Conservation (phyloP, 37 sponge, comb jelly and placozoan genomes). For the Axinella damicornis region DNA sequence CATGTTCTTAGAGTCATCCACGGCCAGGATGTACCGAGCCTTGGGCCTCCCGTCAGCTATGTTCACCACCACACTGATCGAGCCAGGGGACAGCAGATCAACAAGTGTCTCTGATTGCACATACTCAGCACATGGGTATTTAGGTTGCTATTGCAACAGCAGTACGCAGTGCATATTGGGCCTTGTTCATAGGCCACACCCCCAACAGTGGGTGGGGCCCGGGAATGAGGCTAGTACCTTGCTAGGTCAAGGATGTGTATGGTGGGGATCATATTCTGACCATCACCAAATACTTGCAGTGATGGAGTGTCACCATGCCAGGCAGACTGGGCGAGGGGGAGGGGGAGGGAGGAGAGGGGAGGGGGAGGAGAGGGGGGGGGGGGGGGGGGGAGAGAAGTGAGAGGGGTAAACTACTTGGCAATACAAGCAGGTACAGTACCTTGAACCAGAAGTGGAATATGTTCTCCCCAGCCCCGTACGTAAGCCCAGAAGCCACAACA, state of each 20-base stretch:
- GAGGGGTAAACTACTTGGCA: background rate
- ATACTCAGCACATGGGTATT: background rate
- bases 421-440: slow-evolving; percentile 17
- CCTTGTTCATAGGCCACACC: no score
- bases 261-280: slow-evolving; percentile 88
- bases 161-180: no score
- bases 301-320: slow-evolving; percentile 82
- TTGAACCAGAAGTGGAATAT: slow-evolving; percentile 93
- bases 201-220: no score
- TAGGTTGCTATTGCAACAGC: no score
- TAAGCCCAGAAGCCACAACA: slow-evolving; percentile 88
- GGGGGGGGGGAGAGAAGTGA: background rate
- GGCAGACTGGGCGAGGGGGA: slow-evolving; percentile 49
- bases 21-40: slow-evolving; percentile 86
- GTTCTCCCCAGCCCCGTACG: slow-evolving; percentile 89
- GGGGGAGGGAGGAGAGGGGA: background rate
- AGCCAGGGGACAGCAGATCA: background rate
- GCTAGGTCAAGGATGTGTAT: slow-evolving; percentile 92
- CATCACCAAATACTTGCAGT: slow-evolving; percentile 90
- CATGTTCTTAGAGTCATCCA: slow-evolving; percentile 87
- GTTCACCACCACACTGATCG: slow-evolving; percentile 78
- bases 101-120: background rate
- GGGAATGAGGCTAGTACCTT: slow-evolving; percentile 39
- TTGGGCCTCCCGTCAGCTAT: slow-evolving; percentile 83
- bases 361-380: background rate